Conservation (phyloP, 2,888 invertebrate genomes). For the Eristalis pertinax region DNA sequence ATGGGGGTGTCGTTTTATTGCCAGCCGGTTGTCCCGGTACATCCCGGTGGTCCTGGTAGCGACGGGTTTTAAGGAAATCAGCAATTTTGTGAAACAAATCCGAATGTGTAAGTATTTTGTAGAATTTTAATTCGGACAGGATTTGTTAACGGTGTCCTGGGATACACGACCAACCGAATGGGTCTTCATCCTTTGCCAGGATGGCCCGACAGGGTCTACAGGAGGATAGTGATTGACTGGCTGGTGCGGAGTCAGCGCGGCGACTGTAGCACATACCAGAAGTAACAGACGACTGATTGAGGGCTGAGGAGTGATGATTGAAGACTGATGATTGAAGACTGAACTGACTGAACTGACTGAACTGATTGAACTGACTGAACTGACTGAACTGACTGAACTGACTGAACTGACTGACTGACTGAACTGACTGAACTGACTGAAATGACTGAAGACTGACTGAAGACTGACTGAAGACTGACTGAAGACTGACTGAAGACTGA, state of each 20-base stretch:
- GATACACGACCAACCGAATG: conserved; percentile 3
- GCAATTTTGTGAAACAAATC: conserved; percentile 71
- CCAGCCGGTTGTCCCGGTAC: conserved; percentile 11
- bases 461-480: too few species aligned
- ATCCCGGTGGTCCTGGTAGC: conserved; percentile 22
- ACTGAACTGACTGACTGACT: background rate
- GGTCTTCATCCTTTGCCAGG: conserved; percentile 15
- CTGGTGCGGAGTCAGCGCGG: background rate
- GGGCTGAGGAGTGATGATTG: background rate
- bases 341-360: background rate
- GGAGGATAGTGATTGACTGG: conserved; percentile 66
- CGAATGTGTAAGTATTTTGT: conserved; percentile 63
- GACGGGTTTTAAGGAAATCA: conserved; percentile 61
- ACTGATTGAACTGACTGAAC: background rate
- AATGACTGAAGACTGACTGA: background rate
- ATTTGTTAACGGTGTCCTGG: conserved; percentile 49
- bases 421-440: background rate
- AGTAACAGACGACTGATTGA: background rate
- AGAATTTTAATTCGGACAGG: conserved; percentile 70
- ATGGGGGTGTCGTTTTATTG: conserved; percentile 51
- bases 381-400: too few species aligned
- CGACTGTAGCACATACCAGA: conserved; percentile 62
- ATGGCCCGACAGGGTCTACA: conserved; percentile 53
- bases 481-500: background rate
- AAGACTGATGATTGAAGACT: background rate